phyloP scores from a whole-genome alignment of 2,797 vertebrate species.

The Girardinus metallicus region DNA sequence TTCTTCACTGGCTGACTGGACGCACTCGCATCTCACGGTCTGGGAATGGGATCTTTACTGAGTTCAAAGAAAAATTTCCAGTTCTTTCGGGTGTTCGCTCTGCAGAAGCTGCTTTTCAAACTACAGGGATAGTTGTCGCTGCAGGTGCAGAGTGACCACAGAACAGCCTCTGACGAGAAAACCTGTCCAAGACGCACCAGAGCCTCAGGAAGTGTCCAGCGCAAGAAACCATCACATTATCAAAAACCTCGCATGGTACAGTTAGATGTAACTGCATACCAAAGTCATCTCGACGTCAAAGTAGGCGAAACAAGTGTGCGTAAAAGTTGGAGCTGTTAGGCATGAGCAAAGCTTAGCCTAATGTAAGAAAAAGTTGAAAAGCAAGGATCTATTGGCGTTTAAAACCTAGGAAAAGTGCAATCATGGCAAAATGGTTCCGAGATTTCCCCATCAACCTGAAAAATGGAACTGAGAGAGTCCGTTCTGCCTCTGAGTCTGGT shows the following conservation, averaged over 20 bases:
- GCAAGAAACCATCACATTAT: slow-evolving; percentile 21
- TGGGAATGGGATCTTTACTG: slow-evolving; percentile 84
- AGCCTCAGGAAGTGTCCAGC: slow-evolving; percentile 24
- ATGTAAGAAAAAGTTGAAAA: slow-evolving; percentile 6
- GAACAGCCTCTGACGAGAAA: slow-evolving; percentile 40
- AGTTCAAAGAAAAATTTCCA: slow-evolving; percentile 81
- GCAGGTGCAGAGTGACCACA: slow-evolving; percentile 37
- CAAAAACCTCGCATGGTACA: slow-evolving; percentile 3
- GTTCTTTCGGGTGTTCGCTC: slow-evolving; percentile 82
- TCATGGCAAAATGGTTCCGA: slow-evolving; percentile 97
- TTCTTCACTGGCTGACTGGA: slow-evolving; percentile 55
- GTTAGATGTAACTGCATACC: background rate
- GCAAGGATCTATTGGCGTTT: background rate
- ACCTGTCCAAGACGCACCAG: slow-evolving; percentile 38
- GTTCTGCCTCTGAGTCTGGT: slow-evolving; percentile 84
- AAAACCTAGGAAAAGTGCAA: slow-evolving; percentile 24
- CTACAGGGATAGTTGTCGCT: slow-evolving; percentile 81
- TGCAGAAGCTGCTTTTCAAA: slow-evolving; percentile 82
- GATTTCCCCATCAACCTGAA: slow-evolving; percentile 94
- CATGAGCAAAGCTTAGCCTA: slow-evolving; percentile 10
- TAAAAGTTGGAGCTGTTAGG: slow-evolving; percentile 55
- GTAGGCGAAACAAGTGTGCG: slow-evolving; percentile 55
- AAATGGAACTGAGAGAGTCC: slow-evolving; percentile 87
- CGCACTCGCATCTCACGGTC: slow-evolving; percentile 70
- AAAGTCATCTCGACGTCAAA: background rate